Conservation (phyloP, 2,797 vertebrate species). For the Melanotaenia boesemani region DNA sequence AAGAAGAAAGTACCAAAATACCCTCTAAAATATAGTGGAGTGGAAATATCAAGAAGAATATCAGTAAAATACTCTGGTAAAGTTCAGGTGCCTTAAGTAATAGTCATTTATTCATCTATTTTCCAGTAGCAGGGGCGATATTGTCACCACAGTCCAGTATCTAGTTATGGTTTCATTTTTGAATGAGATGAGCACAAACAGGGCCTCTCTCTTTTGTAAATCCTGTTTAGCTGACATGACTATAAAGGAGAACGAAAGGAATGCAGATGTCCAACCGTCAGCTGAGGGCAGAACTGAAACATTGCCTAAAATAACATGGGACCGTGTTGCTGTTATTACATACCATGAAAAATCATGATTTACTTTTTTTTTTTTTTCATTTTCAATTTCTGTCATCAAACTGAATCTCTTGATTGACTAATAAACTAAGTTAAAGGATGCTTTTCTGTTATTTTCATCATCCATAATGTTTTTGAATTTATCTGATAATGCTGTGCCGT, state of each 20-base stretch:
- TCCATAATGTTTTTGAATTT: neutral
- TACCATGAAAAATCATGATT: neutral
- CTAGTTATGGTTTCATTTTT: constrained; percentile 35
- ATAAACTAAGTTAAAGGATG: neutral
- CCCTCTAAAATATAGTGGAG: neutral
- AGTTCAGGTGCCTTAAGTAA: neutral
- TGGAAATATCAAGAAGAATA: neutral
- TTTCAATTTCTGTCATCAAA: neutral
- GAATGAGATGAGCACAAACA: constrained; percentile 37
- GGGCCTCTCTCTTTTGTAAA: constrained; percentile 68
- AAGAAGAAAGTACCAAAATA: neutral
- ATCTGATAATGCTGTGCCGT: constrained; percentile 6
- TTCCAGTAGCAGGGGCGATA: neutral
- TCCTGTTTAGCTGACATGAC: constrained; percentile 70
- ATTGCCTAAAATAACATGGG: neutral
- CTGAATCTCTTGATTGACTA: neutral
- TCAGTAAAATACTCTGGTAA: too few species aligned
- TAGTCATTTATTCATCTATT: neutral
- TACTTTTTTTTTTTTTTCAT: neutral
- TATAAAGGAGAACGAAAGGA: constrained; percentile 68
- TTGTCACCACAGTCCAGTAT: constrained; percentile 10
- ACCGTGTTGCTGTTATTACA: neutral
- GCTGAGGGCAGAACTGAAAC: constrained; percentile 25
- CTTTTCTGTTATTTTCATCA: neutral
- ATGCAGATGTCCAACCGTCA: constrained; percentile 54